These are phyloP conservation scores for Yponomeuta malinellus DNA, from an alignment of 2,888 invertebrate species.

Conservation along the genomic window DNA sequence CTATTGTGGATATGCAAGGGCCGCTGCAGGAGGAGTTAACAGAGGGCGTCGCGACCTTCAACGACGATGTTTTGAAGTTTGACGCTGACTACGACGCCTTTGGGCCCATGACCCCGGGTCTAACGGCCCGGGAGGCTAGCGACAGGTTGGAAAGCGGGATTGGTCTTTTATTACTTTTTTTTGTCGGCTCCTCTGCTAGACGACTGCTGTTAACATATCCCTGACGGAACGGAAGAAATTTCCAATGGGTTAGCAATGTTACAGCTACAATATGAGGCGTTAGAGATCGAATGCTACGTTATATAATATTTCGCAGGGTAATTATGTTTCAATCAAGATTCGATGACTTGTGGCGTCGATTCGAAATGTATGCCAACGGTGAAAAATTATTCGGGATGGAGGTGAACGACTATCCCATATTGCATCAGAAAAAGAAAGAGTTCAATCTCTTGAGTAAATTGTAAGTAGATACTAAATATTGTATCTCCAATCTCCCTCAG, in stretches of 20 bases:
- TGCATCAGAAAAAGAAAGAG: slow-evolving; percentile 87
- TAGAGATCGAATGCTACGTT: neutral
- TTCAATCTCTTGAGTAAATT: slow-evolving; percentile 89
- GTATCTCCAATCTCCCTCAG: slow-evolving; percentile 11
- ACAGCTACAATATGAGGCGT: neutral
- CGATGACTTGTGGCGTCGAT: slow-evolving; percentile 88
- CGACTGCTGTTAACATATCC: too few species aligned
- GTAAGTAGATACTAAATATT: slow-evolving; percentile 62
- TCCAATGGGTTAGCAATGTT: neutral
- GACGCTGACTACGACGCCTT: slow-evolving; percentile 82
- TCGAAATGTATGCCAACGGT: slow-evolving; percentile 88
- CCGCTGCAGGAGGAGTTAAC: slow-evolving; percentile 83
- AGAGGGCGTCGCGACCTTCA: slow-evolving; percentile 81
- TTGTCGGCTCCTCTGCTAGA: too few species aligned
- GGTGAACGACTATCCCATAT: slow-evolving; percentile 87
- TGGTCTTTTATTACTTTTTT: neutral
- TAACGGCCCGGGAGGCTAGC: slow-evolving; percentile 90
- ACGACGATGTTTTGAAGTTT: slow-evolving; percentile 79
- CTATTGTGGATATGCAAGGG: slow-evolving; percentile 83
- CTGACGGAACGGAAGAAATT: too few species aligned
- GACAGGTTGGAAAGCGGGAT: slow-evolving; percentile 72
- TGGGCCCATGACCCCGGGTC: slow-evolving; percentile 91
- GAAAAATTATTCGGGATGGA: slow-evolving; percentile 90
- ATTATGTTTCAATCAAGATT: slow-evolving; percentile 86
- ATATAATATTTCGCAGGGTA: slow-evolving; percentile 57